A percentile compares a stretch with the other conserved stretches of the same genome.
Evolutionary conservation across 1,140 invertebrate genomes (phyloP).

Genomic region (Sarcophaga peregrina): DNA sequence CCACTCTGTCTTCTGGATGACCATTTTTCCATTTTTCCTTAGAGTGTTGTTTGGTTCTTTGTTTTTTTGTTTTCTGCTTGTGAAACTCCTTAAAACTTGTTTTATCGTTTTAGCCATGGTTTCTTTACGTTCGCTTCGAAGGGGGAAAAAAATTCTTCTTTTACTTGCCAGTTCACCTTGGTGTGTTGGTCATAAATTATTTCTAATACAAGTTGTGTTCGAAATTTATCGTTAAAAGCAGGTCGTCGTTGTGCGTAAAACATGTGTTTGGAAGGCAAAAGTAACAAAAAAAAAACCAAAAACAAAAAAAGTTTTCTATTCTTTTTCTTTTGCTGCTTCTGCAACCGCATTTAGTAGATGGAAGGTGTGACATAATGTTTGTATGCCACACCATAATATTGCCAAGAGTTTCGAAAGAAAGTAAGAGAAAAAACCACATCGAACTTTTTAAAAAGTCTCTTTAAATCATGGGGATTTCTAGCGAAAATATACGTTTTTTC

Average conservation of each 20-base stretch:
- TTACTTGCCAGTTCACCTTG: not conserved
- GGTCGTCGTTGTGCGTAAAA: constrained; percentile 23
- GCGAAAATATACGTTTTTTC: not conserved
- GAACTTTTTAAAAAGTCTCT: constrained; percentile 16
- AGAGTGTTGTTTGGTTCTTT: not conserved
- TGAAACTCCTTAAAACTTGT: not conserved
- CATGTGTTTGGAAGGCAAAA: constrained; percentile 12
- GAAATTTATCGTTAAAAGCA: constrained; percentile 16
- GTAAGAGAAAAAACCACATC: not conserved
- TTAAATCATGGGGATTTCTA: constrained; percentile 14
- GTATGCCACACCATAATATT: not conserved
- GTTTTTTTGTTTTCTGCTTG: not conserved
- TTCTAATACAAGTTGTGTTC: constrained; percentile 27
- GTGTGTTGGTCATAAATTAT: constrained; percentile 21
- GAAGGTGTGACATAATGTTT: constrained; percentile 39
- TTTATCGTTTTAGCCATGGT: not conserved
- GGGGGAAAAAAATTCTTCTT: not conserved
- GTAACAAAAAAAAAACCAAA: not conserved
- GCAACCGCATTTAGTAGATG: not conserved
- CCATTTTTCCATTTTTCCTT: constrained; percentile 15
- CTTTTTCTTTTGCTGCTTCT: not conserved
- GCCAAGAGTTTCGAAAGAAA: not conserved
- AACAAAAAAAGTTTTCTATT: not conserved
- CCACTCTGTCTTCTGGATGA: not conserved
- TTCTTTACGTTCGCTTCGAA: not conserved